Evolutionary conservation across 2,888 invertebrate species (phyloP).

Genomic region (Agrypnus murinus): DNA sequence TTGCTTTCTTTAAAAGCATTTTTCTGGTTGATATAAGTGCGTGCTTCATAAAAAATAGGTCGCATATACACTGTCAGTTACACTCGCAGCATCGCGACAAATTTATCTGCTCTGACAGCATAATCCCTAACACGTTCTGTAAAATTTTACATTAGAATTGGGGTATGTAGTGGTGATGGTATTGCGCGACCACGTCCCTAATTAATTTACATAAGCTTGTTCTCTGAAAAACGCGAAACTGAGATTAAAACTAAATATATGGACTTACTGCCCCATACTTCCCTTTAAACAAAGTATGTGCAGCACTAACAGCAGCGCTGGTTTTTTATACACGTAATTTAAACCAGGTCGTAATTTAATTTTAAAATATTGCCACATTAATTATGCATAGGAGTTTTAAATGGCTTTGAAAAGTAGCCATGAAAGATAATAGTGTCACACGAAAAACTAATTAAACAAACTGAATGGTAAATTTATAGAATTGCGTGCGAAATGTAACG

Average conservation of each 20-base stretch:
- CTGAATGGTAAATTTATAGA: background rate
- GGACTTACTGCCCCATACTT: slow-evolving; percentile 21
- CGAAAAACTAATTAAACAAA: slow-evolving; percentile 12
- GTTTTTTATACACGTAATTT: slow-evolving; percentile 1
- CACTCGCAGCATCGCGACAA: slow-evolving; percentile 40
- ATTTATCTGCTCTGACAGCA: slow-evolving; percentile 41
- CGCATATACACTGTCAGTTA: slow-evolving; percentile 35
- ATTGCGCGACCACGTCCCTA: slow-evolving; percentile 40
- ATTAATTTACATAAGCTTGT: slow-evolving; percentile 47
- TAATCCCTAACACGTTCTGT: slow-evolving; percentile 38
- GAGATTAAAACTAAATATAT: slow-evolving; percentile 46
- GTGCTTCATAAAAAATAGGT: slow-evolving; percentile 33
- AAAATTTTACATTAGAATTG: slow-evolving; percentile 42
- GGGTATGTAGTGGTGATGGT: slow-evolving; percentile 33
- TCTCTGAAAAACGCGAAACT: slow-evolving; percentile 44
- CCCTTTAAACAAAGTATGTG: slow-evolving; percentile 32
- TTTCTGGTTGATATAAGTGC: slow-evolving; percentile 25
- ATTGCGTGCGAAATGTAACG: background rate
- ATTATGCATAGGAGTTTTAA: slow-evolving; percentile 37
- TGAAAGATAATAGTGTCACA: slow-evolving; percentile 9
- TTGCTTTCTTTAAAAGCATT: slow-evolving; percentile 32
- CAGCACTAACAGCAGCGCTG: no score
- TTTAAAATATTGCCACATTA: slow-evolving; percentile 40
- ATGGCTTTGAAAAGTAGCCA: slow-evolving; percentile 27
- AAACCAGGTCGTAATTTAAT: slow-evolving; percentile 30